These are phyloP conservation scores for Cheilosia urbana DNA, from an alignment of 2,888 invertebrate species.

Conservation along the genomic window DNA sequence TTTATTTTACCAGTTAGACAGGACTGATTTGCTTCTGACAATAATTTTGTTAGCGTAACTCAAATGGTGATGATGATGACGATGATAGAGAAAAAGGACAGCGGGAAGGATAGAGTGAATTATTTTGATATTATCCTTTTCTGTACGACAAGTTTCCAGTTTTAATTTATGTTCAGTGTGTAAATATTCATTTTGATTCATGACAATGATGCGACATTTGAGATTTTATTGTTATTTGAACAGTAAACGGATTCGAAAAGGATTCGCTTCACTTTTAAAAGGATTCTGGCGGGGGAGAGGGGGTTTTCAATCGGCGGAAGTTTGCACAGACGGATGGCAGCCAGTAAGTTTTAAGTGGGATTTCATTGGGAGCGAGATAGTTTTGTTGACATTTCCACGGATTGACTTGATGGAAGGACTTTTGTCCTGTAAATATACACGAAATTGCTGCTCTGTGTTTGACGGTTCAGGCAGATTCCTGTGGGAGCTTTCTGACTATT, in stretches of 20 bases:
- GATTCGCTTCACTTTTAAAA: constrained; percentile 11
- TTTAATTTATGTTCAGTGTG: constrained; percentile 75
- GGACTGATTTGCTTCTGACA: constrained; percentile 74
- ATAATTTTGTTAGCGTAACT: constrained; percentile 71
- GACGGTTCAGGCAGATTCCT: neutral
- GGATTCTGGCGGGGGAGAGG: neutral
- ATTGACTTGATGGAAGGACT: constrained; percentile 59
- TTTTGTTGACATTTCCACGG: constrained; percentile 71
- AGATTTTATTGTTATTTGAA: constrained; percentile 75
- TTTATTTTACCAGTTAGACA: constrained; percentile 74
- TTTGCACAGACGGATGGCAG: constrained; percentile 31
- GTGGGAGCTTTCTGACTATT: constrained; percentile 28
- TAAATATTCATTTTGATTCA: constrained; percentile 75
- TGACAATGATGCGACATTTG: constrained; percentile 74
- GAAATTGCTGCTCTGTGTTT: constrained; percentile 45
- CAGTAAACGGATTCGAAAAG: constrained; percentile 65
- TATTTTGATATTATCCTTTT: constrained; percentile 75
- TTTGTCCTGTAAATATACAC: constrained; percentile 69
- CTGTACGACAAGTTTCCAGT: constrained; percentile 70
- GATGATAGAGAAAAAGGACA: neutral
- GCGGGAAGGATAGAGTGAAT: constrained; percentile 40
- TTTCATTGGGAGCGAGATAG: constrained; percentile 56
- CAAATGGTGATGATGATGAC: constrained; percentile 2
- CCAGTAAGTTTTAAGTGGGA: constrained; percentile 37
- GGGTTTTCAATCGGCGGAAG: constrained; percentile 39